A percentile compares a stretch with the other conserved stretches of the same genome.
Evolutionary conservation across 1,140 invertebrate species (phyloP).

Genomic region (Ostrea denselamellosa): DNA sequence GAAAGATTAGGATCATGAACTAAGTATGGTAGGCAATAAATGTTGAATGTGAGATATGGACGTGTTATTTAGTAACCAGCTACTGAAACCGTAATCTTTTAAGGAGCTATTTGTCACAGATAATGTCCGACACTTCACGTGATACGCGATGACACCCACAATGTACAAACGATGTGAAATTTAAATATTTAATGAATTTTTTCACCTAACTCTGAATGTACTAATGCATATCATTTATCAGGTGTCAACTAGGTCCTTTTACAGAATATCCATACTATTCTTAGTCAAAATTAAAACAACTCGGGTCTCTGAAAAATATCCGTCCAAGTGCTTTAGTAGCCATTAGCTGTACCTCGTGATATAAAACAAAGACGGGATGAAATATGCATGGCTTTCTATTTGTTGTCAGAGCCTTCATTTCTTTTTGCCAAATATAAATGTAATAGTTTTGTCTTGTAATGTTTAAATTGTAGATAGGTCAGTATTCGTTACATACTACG

Average conservation of each 20-base stretch:
- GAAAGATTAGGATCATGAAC: no score
- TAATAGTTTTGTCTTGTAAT: not conserved
- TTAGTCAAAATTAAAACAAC: not conserved
- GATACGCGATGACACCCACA: not conserved
- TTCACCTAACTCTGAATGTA: not conserved
- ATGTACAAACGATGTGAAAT: not conserved
- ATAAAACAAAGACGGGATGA: not conserved
- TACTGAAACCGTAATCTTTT: not conserved
- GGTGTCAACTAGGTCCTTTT: not conserved
- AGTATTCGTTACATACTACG: no score
- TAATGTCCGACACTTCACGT: not conserved
- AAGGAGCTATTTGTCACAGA: not conserved
- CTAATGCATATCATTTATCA: not conserved
- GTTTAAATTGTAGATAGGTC: no score
- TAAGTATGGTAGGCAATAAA: no score
- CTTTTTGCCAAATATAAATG: not conserved
- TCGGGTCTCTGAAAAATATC: not conserved
- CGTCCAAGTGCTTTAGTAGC: not conserved
- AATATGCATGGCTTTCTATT: no score
- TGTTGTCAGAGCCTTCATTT: no score
- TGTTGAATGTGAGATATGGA: not conserved
- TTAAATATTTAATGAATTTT: slow-evolving; percentile 5
- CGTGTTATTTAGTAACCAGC: not conserved
- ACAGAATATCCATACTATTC: not conserved
- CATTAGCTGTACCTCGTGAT: not conserved